A percentile compares a stretch with the other conserved stretches of the same genome.
Evolutionary conservation across 2,888 invertebrate species (phyloP).

Genomic region (Lasioglossum malachurum): DNA sequence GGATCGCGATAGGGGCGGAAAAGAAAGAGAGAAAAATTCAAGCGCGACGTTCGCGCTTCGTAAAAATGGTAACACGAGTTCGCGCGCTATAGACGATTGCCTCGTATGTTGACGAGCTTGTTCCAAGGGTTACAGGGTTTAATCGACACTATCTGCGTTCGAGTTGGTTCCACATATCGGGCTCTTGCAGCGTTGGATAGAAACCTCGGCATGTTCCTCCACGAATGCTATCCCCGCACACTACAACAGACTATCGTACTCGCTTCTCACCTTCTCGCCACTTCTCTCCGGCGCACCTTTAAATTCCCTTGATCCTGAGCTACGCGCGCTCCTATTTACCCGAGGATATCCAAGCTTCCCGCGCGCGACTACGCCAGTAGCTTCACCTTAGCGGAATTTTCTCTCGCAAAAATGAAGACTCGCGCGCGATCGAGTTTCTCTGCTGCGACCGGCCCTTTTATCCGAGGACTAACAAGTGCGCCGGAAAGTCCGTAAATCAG

Average conservation of each 20-base stretch:
- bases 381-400: not conserved
- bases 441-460: not conserved
- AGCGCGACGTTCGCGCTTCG: not conserved
- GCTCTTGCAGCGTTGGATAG: not conserved
- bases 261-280: constrained; percentile 16
- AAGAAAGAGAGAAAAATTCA: constrained; percentile 19
- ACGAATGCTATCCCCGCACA: not conserved
- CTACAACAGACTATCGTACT: not conserved
- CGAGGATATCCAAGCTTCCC: constrained; percentile 11
- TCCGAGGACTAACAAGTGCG: not conserved
- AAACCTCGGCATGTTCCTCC: not conserved
- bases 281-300: constrained; percentile 12
- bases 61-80: constrained; percentile 10
- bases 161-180: not conserved
- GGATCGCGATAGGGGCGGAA: not conserved
- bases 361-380: not conserved
- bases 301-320: constrained; percentile 37
- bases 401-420: not conserved
- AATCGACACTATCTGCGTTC: not conserved
- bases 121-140: not conserved
- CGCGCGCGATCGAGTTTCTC: not conserved
- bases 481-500: constrained; percentile 24
- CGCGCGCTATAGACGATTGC: not conserved
- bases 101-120: not conserved
- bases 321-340: constrained; percentile 17